Evolutionary conservation across 2,888 invertebrate species (phyloP), one percentile per base, ranked within the genome.

Genomic region (Pterostichus niger): DNA sequence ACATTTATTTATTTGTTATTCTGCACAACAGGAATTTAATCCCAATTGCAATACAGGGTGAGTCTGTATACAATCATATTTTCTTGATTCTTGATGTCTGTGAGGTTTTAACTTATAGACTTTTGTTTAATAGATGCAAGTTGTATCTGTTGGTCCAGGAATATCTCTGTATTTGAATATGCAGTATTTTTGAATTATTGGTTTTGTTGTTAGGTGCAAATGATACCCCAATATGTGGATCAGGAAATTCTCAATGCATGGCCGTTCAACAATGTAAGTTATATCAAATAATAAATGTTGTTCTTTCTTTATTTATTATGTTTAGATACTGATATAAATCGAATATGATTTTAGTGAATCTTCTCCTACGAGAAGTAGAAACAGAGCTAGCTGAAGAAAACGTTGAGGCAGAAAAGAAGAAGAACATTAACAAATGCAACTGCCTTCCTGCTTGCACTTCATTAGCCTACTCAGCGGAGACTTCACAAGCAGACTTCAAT

Each of bases 391-490:
- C 84, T 2, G 81, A 84, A 31, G 4, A 79, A 6, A 84, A 85
- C 15, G 77, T 84, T 3, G 85, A 86, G n/a, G 49, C 79, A 0
- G 86, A 89, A 3, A 83, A 86, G n/a, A 85, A 87, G 6, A 85
- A 87, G 10, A 86, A 88, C 10, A 80, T 83, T 46, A 88, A 88
- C 44, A 87, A 89, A 6, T 94, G 94, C 87, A 90, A 91, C 83
- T 94, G 94, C 86, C 88, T 94, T 13, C 93, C 93, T 75, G 91
- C 94, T 0, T 95, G 95, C 87, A 94, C 94, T 0, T 94, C 94
- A 0, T 92, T 95, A 59, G 92, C 93, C 15, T 95, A 95, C 86
- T 94, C 94, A 85, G 94, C 94, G 0, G 95, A 95, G 88, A 94
- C 93, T 0, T 95, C 95, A 0, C 95, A 95, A 86, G 94, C 94